phyloP scores from a whole-genome alignment of 2,113 vertebrate species.

The Boulengerochromis microlepis region DNA sequence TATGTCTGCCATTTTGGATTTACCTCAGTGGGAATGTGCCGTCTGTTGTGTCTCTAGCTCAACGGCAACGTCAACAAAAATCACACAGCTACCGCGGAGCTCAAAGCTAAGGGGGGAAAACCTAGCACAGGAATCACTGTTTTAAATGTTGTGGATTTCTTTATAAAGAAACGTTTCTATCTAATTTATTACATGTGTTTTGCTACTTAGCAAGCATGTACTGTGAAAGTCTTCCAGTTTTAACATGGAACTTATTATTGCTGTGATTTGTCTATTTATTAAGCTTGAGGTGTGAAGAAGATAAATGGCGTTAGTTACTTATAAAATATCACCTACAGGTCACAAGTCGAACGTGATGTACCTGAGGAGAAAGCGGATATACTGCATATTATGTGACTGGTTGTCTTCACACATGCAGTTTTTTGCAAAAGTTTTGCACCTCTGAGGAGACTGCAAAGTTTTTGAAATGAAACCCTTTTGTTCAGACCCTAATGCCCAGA shows the following conservation, averaged over 20 bases:
- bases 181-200: conserved; percentile 38
- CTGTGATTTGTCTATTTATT: conserved; percentile 44
- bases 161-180: conserved; percentile 47
- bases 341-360: not conserved
- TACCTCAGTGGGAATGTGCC: conserved; percentile 49
- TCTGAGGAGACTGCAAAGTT: not conserved
- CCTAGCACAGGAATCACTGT: conserved; percentile 54
- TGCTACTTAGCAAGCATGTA: conserved; percentile 62
- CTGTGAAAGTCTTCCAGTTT: conserved; percentile 66
- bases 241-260: conserved; percentile 42
- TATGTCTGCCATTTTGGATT: conserved; percentile 45
- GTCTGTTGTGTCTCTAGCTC: conserved; percentile 24
- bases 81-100: conserved; percentile 10
- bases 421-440: not conserved
- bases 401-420: not conserved
- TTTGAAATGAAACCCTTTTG: not conserved
- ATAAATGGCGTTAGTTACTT: not conserved
- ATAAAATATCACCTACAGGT: not conserved
- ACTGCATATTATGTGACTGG: not conserved
- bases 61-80: conserved; percentile 4
- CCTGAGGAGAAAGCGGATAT: not conserved
- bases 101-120: conserved; percentile 51
- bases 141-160: conserved; percentile 33
- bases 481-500: not conserved
- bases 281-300: not conserved